Base-by-base conservation (phyloP, 2,888 invertebrate genomes). In the Crossocerus cetratus region DNA sequence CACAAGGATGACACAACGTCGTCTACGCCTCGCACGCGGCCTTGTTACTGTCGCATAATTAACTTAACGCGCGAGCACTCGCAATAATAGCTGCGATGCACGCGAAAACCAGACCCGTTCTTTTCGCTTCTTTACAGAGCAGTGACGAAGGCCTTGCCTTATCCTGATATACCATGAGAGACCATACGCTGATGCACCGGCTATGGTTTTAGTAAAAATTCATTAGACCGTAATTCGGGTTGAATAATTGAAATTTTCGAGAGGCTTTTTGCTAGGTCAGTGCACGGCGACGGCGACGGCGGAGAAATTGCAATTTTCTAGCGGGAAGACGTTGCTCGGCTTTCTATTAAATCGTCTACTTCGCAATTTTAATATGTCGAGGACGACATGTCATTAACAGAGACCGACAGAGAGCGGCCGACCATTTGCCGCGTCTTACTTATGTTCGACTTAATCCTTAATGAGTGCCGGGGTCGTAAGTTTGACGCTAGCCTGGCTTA, bases 391-490 rank as follows among this genome's bases (percentile, higher is more conserved):
- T 78, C 71, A 80, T 83, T 77, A 78, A 69, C 70, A 66, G 57
- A 32, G 11, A 32, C 32, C 32, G 32, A 8, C 32, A 32, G 8
- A 32, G 32, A 32, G 32, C 58, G 67, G 59, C 60, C 60, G 32
- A 66, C 71, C 71, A 74, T 79, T 83, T 70, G 62, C 77, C 75
- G 64, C 66, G 71, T 83, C 76, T 82, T 79, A 80, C 79, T 76
- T 80, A 69, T 59, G 58, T 82, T 68, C 72, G 70, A 72, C 74
- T 75, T 74, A 75, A 72, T 70, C 77, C 74, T 77, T 86, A 86
- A 86, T 81, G 85, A 84, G 82, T 73, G 62, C 61, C 68, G 54
- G 73, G 55, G 68, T n/a, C 70, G 57, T 64, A 76, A 81, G 69
- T 80, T 72, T 57, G 69, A 32, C 58, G 62, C 20, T 61, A 49